A percentile compares a stretch with the other conserved stretches of the same genome.
These are phyloP conservation scores for Oegoconia quadripuncta DNA, from an alignment of 2,888 invertebrate species.

Conservation along the genomic window DNA sequence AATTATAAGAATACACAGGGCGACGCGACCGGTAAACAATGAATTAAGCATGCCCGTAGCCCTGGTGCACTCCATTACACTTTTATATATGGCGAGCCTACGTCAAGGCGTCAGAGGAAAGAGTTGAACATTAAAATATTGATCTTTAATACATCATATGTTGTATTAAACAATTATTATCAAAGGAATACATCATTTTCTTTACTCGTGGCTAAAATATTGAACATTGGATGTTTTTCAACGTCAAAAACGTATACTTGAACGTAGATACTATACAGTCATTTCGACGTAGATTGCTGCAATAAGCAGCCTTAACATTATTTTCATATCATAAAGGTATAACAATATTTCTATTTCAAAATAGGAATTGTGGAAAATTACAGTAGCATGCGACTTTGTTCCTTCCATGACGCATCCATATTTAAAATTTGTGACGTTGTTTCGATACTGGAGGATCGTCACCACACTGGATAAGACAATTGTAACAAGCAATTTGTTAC, in stretches of 20 bases:
- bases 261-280: too few relatives aligned
- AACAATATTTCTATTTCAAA: too few relatives aligned
- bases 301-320: too few relatives aligned
- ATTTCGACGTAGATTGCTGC: too few relatives aligned
- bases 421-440: constrained; percentile 27
- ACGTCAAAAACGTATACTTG: background rate
- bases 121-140: background rate
- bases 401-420: constrained; percentile 2
- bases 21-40: constrained; percentile 33
- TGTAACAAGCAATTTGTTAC: constrained; percentile 75
- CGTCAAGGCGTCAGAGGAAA: constrained; percentile 32
- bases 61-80: constrained; percentile 47
- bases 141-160: constrained; percentile 1
- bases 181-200: too few relatives aligned
- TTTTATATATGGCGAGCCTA: constrained; percentile 45
- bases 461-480: constrained; percentile 43
- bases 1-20: constrained; percentile 1
- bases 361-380: background rate
- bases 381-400: constrained; percentile 55
- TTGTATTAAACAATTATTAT: too few relatives aligned
- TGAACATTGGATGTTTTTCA: background rate
- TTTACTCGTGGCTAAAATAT: too few relatives aligned
- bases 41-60: constrained; percentile 50
- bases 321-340: too few relatives aligned
- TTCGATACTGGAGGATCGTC: constrained; percentile 32